A percentile compares a stretch with the other conserved stretches of the same genome.
Evolutionary conservation across 2,888 invertebrate genomes (phyloP).

Genomic region (Thymelicus sylvestris): DNA sequence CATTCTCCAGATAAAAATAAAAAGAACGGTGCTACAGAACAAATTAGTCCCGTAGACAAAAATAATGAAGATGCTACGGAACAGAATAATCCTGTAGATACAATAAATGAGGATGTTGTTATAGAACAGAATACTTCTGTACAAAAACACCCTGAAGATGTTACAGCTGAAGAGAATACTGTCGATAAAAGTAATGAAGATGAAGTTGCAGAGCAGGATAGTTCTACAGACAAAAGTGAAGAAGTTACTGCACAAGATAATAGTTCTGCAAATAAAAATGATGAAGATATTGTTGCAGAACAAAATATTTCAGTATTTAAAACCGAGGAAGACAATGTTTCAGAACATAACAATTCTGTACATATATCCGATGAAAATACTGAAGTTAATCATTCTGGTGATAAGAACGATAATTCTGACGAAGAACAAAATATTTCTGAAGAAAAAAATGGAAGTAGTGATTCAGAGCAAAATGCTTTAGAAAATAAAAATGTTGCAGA

Average conservation of each 20-base stretch:
- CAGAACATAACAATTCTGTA: background rate
- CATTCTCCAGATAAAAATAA: background rate
- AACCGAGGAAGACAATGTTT: background rate
- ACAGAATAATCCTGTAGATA: background rate
- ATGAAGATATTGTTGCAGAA: background rate
- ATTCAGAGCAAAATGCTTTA: background rate
- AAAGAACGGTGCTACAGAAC: background rate
- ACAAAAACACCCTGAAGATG: constrained; percentile 1
- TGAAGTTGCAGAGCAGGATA: background rate
- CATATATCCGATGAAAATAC: background rate
- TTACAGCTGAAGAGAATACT: background rate
- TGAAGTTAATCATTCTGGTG: background rate
- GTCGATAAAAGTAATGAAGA: constrained; percentile 14
- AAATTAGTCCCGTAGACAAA: constrained; percentile 1
- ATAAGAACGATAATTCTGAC: background rate
- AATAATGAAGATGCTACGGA: background rate
- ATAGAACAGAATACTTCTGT: background rate
- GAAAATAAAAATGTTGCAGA: background rate
- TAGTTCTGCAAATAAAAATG: background rate
- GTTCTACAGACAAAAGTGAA: background rate
- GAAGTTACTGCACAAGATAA: background rate
- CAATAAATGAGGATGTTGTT: background rate
- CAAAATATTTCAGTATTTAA: background rate
- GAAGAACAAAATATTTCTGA: background rate
- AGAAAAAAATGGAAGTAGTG: background rate